Conservation (phyloP, 1,140 invertebrate genomes). For the Pseudomyrmex pallidus region DNA sequence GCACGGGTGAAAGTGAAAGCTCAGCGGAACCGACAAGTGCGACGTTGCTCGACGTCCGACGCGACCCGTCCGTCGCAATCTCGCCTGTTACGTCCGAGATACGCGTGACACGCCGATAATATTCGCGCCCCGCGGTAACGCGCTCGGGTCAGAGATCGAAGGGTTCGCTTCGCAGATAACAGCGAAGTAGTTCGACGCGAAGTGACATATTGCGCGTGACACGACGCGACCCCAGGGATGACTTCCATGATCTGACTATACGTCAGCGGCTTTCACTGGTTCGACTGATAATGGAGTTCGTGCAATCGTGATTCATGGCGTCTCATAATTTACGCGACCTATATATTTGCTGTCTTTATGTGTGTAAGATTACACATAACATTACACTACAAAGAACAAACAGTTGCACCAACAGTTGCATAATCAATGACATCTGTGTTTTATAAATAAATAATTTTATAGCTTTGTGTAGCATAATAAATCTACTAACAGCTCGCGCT, state of each 20-base stretch:
- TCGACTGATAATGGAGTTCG: neutral
- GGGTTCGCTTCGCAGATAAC: slow-evolving; percentile 10
- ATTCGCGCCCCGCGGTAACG: slow-evolving; percentile 39
- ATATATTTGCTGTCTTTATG: no score
- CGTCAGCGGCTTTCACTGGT: neutral
- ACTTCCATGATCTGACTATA: slow-evolving; percentile 14
- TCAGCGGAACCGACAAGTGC: slow-evolving; percentile 66
- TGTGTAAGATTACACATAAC: no score
- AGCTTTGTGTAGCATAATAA: no score
- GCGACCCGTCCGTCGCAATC: slow-evolving; percentile 29
- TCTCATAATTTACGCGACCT: no score
- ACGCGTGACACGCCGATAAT: slow-evolving; percentile 54
- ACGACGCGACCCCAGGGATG: neutral
- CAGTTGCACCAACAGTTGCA: no score
- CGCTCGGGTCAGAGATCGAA: neutral
- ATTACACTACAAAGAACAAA: no score
- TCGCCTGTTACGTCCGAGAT: slow-evolving; percentile 25
- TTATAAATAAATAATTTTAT: no score
- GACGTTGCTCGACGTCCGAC: neutral
- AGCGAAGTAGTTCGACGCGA: slow-evolving; percentile 19
- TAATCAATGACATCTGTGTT: no score
- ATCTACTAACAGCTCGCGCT: no score
- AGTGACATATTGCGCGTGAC: slow-evolving; percentile 56
- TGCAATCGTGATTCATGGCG: no score
- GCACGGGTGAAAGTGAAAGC: slow-evolving; percentile 71